Conservation (phyloP, 2,888 invertebrate species). For the Campoplex nolae region DNA sequence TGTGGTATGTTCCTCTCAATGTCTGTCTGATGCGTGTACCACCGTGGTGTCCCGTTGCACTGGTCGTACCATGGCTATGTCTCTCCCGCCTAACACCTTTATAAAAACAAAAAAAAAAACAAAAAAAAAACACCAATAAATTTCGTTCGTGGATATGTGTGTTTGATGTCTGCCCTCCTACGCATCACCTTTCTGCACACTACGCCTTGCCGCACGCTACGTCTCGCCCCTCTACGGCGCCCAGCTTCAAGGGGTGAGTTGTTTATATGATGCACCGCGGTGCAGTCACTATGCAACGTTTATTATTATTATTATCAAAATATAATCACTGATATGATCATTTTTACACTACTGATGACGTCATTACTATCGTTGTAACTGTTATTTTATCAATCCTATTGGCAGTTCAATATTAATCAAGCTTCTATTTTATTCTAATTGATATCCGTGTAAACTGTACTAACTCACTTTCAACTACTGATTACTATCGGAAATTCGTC, state of each 20-base stretch:
- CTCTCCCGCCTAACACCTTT: slow-evolving; percentile 80
- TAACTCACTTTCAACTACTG: background rate
- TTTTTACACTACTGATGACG: background rate
- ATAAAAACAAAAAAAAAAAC: slow-evolving; percentile 62
- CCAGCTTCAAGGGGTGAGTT: slow-evolving; percentile 84
- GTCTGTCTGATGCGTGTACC: slow-evolving; percentile 79
- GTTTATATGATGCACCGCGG: slow-evolving; percentile 72
- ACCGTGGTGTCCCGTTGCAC: slow-evolving; percentile 78
- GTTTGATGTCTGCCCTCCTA: slow-evolving; percentile 82
- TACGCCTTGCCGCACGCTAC: slow-evolving; percentile 79
- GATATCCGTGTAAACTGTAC: background rate
- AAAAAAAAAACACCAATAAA: slow-evolving; percentile 57
- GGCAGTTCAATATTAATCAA: background rate
- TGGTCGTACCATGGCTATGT: slow-evolving; percentile 78
- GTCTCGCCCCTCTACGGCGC: slow-evolving; percentile 77
- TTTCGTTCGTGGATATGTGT: slow-evolving; percentile 80
- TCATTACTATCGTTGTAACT: background rate
- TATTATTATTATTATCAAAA: slow-evolving; percentile 27
- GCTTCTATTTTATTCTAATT: background rate
- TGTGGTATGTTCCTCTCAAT: slow-evolving; percentile 78
- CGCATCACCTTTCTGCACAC: slow-evolving; percentile 82
- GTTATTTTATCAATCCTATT: background rate
- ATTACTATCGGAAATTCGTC: slow-evolving; percentile 50
- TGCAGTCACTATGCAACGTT: slow-evolving; percentile 58
- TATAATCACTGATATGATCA: slow-evolving; percentile 20